Percentiles rank a stretch among this genome's conserved stretches.
Evolutionary conservation across 2,888 invertebrate genomes (phyloP).

Genomic region (Syritta pipiens): DNA sequence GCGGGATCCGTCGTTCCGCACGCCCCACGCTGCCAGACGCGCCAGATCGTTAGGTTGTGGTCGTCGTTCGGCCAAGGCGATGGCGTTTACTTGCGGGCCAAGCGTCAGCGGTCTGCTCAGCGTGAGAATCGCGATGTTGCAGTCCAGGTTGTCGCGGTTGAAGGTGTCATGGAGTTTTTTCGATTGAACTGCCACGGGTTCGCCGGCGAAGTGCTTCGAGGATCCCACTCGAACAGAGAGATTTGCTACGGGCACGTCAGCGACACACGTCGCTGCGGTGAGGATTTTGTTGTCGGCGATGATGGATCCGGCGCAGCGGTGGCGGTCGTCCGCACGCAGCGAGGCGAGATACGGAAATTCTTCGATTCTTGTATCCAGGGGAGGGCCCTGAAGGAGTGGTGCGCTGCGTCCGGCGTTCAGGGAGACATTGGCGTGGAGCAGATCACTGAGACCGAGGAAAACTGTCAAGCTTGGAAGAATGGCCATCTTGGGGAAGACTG

Average conservation of each 20-base stretch:
- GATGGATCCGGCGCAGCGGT: constrained; percentile 28
- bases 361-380: constrained; percentile 1
- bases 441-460: not conserved
- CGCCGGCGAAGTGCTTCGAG: constrained; percentile 2
- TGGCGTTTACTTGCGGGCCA: constrained; percentile 4
- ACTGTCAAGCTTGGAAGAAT: not conserved
- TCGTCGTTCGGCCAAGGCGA: not conserved
- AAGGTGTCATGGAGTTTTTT: constrained; percentile 14
- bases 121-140: constrained; percentile 35
- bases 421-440: not conserved
- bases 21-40: constrained; percentile 22
- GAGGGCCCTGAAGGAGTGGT: not conserved
- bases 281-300: constrained; percentile 25
- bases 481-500: too few relatives aligned
- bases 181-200: not conserved
- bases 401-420: too few relatives aligned
- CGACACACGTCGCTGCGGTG: constrained; percentile 36
- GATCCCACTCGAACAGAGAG: constrained; percentile 33
- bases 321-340: constrained; percentile 17
- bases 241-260: not conserved
- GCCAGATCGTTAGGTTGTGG: constrained; percentile 1
- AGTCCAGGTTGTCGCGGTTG: constrained; percentile 5
- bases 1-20: not conserved
- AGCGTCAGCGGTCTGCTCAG: not conserved
- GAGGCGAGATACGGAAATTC: constrained; percentile 27